Base-by-base conservation (phyloP, 2,888 invertebrate genomes). In the Alloplasta piceator region DNA sequence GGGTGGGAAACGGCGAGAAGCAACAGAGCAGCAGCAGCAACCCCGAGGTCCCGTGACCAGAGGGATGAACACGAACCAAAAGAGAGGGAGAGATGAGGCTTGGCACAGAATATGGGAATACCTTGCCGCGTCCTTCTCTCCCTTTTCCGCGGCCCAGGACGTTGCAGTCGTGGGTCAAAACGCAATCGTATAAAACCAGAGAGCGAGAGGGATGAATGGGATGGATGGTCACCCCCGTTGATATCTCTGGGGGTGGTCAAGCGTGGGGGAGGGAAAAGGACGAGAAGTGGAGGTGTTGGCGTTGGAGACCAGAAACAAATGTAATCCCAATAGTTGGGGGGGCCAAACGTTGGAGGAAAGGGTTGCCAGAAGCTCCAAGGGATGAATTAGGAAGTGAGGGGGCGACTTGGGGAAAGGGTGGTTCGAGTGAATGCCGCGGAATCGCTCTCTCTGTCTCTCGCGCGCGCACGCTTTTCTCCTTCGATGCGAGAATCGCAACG, bases 271-370 rank as follows among this genome's bases (percentile, higher is more conserved):
- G 63, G 72, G 63, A 76, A 75, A 70, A 75, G 66, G 72, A 48
- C 58, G 67, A 78, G 66, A 71, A 74, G 66, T 77, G 60, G 38
- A 78, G 71, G 82, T 77, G 79, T 72, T 50, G 26, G 50, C 48
- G 70, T 68, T 14, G n/a, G n/a, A n/a, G n/a, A n/a, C n/a, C 55
- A 68, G 16, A 55, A 39, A 63, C 50, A 55, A 66, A 78, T 55
- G 75, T 56, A 64, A 58, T 26, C 26, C 78, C 78, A 78, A 80
- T 70, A 55, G 46, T 43, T 46, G 58, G 16, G 73, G 76, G 58
- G 77, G 82, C 76, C 80, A 78, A 82, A 71, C 14, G 63, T 70
- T 9, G 48, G 75, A 80, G 77, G 68, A 80, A 82, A 63, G 82
- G 77, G 78, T 56, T 73, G 70, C 64, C 72, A 74, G 71, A 76